Percentiles rank a stretch among this genome's conserved stretches.
Evolutionary conservation across 2,888 invertebrate species (phyloP).

Genomic region (Hyalella azteca): DNA sequence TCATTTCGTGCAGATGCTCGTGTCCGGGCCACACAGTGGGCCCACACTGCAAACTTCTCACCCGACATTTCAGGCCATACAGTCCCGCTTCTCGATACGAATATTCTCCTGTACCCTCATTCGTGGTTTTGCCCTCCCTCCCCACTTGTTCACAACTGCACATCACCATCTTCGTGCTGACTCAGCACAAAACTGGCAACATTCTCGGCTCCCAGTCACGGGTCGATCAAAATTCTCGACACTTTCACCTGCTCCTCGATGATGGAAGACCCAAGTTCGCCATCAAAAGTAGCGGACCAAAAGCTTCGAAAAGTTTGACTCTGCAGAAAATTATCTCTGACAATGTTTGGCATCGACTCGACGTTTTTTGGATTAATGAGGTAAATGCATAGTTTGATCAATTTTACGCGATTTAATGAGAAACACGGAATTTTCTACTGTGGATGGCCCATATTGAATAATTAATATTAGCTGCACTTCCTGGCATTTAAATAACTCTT

Average conservation of each 20-base stretch:
- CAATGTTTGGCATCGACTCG: constrained; percentile 85
- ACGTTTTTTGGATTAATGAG: constrained; percentile 71
- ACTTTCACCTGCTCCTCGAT: constrained; percentile 65
- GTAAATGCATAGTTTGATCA: constrained; percentile 62
- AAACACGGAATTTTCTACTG: too few relatives aligned
- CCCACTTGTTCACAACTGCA: constrained; percentile 84
- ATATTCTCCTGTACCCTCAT: constrained; percentile 63
- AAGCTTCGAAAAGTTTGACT: constrained; percentile 70
- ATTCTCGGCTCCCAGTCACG: neutral
- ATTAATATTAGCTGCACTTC: too few relatives aligned
- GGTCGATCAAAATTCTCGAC: neutral
- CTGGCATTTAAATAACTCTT: too few relatives aligned
- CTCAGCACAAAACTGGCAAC: constrained; percentile 62
- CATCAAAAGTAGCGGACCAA: constrained; percentile 87
- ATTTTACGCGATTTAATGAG: too few relatives aligned
- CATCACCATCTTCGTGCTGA: constrained; percentile 80
- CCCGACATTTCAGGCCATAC: constrained; percentile 44
- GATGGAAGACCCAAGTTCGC: constrained; percentile 83
- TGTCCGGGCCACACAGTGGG: constrained; percentile 82
- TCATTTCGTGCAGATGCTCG: too few relatives aligned
- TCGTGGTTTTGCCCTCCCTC: constrained; percentile 88
- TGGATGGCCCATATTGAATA: too few relatives aligned
- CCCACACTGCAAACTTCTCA: constrained; percentile 72
- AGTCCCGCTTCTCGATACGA: neutral
- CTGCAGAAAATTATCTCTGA: constrained; percentile 71